Evolutionary conservation across 2,113 vertebrate species (phyloP).

Genomic region (Onychostruthus taczanowskii): DNA sequence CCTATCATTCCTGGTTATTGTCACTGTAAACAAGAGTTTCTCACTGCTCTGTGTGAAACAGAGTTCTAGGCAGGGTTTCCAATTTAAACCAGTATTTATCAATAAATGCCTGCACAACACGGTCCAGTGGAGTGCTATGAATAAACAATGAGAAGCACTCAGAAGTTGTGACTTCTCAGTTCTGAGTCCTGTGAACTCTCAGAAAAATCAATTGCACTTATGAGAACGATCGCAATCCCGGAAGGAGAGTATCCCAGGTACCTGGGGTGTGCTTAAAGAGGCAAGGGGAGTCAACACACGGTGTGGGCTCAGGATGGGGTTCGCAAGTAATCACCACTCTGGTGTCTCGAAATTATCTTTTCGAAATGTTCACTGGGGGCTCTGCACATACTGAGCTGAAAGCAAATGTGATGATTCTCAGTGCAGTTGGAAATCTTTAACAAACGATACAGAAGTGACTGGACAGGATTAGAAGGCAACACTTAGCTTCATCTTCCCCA

Average conservation of each 20-base stretch:
- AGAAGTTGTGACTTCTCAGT: slow-evolving; percentile 8
- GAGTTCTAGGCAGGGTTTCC: neutral
- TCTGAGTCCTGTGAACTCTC: slow-evolving; percentile 25
- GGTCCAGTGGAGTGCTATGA: neutral
- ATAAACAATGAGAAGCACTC: slow-evolving; percentile 33
- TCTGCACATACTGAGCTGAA: slow-evolving; percentile 37
- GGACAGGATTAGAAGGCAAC: slow-evolving; percentile 28
- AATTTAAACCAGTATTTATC: slow-evolving; percentile 51
- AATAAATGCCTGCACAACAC: slow-evolving; percentile 35
- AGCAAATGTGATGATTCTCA: slow-evolving; percentile 34
- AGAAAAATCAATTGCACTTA: neutral
- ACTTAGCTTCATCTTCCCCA: neutral
- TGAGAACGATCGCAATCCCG: neutral
- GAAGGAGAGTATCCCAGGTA: slow-evolving; percentile 1
- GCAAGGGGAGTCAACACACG: neutral
- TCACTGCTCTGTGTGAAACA: neutral
- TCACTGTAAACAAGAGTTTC: neutral
- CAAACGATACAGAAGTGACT: slow-evolving; percentile 2
- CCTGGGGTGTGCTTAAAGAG: slow-evolving; percentile 16
- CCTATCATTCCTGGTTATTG: neutral
- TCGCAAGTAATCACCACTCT: slow-evolving; percentile 29
- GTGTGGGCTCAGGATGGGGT: neutral
- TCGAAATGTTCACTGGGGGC: slow-evolving; percentile 36
- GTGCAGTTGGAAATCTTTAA: neutral
- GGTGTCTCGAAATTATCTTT: slow-evolving; percentile 13